Percentiles rank a stretch among this genome's conserved stretches.
These are phyloP conservation scores for Zapornia atra DNA, from an alignment of 2,113 vertebrate genomes.

Conservation along the genomic window DNA sequence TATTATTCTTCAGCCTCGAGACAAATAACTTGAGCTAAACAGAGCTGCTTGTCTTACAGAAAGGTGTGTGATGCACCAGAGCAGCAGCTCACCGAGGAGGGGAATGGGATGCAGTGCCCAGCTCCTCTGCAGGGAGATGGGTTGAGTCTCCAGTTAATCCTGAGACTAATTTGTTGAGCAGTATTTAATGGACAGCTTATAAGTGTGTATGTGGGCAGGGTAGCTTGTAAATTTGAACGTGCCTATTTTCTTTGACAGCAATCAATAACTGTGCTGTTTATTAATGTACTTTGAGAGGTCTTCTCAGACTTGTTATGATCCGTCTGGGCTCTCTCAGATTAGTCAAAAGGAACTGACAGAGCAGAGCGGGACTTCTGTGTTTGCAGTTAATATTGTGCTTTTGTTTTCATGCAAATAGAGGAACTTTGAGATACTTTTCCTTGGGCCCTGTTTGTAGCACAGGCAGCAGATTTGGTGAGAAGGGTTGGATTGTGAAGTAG, in stretches of 20 bases:
- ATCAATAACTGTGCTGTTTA: background rate
- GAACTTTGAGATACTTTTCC: background rate
- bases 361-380: background rate
- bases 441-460: rapidly evolving
- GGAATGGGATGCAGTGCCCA: background rate
- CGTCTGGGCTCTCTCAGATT: background rate
- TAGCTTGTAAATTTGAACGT: conserved; percentile 18
- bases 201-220: background rate
- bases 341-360: background rate
- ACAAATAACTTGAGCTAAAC: background rate
- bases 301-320: background rate
- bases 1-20: background rate
- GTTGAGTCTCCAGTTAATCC: background rate
- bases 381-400: background rate
- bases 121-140: background rate
- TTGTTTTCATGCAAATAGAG: background rate
- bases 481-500: background rate
- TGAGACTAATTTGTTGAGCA: background rate
- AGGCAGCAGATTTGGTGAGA: background rate
- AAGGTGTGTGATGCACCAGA: background rate
- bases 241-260: conserved; percentile 1
- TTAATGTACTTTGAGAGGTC: background rate
- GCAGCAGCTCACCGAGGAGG: background rate
- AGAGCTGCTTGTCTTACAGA: background rate
- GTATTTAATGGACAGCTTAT: background rate